phyloP scores from a whole-genome alignment of 2,113 vertebrate genomes.

The Megaleporinus macrocephalus region DNA sequence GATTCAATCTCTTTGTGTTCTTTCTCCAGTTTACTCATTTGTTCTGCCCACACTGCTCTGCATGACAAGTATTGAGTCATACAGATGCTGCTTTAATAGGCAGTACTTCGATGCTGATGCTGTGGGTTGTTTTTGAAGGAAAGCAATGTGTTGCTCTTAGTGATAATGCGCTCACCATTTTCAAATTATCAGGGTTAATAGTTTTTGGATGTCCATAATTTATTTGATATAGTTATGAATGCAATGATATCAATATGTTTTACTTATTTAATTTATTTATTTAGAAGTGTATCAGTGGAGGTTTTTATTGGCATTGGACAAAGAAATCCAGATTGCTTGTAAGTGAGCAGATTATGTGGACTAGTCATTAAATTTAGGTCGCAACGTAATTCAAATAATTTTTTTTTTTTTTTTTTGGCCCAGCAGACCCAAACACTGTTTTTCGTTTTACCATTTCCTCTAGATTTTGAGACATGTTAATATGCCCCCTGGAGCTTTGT shows the following conservation, averaged over 20 bases:
- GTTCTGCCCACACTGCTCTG: not conserved
- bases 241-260: not conserved
- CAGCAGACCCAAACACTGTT: slow-evolving; percentile 15
- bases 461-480: not conserved
- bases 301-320: not conserved
- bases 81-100: not conserved
- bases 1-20: slow-evolving; percentile 24
- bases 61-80: not conserved
- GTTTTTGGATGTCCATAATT: not conserved
- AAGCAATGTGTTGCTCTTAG: not conserved
- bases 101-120: not conserved
- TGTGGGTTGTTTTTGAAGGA: not conserved
- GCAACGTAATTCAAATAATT: not conserved
- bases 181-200: not conserved
- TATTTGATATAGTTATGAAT: not conserved
- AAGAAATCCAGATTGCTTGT: not conserved
- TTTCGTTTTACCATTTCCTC: slow-evolving; percentile 16
- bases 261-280: not conserved
- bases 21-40: not conserved
- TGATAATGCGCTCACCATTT: not conserved
- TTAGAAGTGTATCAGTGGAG: not conserved
- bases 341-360: not conserved
- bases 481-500: slow-evolving; percentile 26
- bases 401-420: not conserved
- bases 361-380: not conserved